Conservation (phyloP, 2,113 vertebrate species). For the Cryptoleucopteryx plumbea region DNA sequence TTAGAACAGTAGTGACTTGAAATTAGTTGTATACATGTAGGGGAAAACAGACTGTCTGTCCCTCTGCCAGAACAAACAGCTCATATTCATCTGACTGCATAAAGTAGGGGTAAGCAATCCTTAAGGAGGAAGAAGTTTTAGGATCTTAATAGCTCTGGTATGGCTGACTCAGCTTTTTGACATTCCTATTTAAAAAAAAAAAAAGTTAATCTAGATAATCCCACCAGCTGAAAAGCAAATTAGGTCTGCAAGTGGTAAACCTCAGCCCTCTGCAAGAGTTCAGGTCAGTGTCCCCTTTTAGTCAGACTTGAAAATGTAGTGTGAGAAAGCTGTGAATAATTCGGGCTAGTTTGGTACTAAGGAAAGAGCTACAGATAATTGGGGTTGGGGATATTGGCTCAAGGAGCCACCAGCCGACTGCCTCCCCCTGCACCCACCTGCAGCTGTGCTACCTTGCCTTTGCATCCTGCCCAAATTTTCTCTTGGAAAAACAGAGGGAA, state of each 20-base stretch:
- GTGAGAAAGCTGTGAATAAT: neutral
- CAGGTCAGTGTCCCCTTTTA: neutral
- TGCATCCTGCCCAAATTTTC: neutral
- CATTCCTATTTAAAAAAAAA: neutral
- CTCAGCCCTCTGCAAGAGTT: neutral
- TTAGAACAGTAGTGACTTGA: slow-evolving; percentile 47
- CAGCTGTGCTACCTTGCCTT: rapidly evolving
- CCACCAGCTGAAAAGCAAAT: neutral
- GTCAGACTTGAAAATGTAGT: neutral
- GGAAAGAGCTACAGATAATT: neutral
- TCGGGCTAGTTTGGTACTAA: neutral
- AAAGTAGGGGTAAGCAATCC: slow-evolving; percentile 22
- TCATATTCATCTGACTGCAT: slow-evolving; percentile 37
- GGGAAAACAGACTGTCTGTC: slow-evolving; percentile 58
- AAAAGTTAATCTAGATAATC: neutral
- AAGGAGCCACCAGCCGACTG: neutral
- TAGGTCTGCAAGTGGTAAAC: neutral
- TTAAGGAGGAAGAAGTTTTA: neutral
- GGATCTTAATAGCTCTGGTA: slow-evolving; percentile 8
- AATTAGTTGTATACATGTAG: slow-evolving; percentile 41
- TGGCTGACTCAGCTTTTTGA: slow-evolving; percentile 50
- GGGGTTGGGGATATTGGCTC: too few relatives aligned
- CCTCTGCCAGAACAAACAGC: slow-evolving; percentile 61
- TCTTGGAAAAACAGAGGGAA: neutral
- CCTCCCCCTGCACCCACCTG: neutral